Evolutionary conservation across 2,113 vertebrate species (phyloP).

Genomic region (Microcebus jonahi): DNA sequence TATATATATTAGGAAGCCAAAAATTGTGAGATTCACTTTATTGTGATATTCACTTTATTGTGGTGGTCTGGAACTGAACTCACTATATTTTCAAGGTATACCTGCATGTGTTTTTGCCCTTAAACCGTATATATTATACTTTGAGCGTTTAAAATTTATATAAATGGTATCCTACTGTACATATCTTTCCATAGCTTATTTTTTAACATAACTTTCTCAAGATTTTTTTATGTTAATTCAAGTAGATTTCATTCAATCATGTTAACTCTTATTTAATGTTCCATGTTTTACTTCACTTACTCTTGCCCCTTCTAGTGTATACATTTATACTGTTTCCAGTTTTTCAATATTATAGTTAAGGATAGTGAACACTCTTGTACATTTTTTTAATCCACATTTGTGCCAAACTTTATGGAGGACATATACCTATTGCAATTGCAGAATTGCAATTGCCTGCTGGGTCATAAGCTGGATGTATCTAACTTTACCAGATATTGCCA

Average conservation of each 20-base stretch:
- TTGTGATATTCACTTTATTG: too few species aligned
- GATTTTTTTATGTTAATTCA: neutral
- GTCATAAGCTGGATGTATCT: neutral
- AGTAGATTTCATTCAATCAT: neutral
- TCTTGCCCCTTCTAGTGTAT: neutral
- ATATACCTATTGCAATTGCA: neutral
- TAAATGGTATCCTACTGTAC: neutral
- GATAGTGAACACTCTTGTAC: neutral
- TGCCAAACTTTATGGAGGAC: neutral
- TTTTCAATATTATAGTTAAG: neutral
- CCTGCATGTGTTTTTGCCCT: neutral
- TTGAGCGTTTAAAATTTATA: neutral
- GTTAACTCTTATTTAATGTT: neutral
- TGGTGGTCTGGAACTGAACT: neutral
- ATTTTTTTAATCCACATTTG: neutral
- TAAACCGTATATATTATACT: neutral
- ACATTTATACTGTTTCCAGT: neutral
- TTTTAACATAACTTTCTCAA: neutral
- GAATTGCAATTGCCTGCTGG: neutral
- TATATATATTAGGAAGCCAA: neutral
- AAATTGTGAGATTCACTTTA: neutral
- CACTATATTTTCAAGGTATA: neutral
- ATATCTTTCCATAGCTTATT: neutral
- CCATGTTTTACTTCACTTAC: neutral
- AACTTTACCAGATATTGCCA: conserved; percentile 17